Conservation (phyloP, 30 jellyfish, hydroid and myxozoan genomes). For the Aurelia aurita complex sp. Pacific region DNA sequence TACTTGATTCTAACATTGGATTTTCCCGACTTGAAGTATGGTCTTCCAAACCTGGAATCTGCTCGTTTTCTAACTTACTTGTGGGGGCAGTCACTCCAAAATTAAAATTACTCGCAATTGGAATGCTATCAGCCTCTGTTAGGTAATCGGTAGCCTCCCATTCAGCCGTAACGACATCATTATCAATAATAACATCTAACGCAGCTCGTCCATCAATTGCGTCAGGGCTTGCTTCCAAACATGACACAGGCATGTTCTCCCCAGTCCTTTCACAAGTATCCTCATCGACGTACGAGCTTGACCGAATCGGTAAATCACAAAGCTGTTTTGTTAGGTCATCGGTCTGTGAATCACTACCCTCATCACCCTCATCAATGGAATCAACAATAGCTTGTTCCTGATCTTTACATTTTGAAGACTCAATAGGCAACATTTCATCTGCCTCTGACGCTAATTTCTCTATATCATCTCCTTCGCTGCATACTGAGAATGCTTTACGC, state of each 20-base stretch:
- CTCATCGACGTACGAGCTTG: background rate
- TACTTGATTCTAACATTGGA: too few species aligned
- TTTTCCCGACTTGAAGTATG: too few species aligned
- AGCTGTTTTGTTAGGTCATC: background rate
- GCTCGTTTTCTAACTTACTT: too few species aligned
- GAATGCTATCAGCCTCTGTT: too few species aligned
- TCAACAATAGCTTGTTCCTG: background rate
- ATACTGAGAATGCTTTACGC: constrained; percentile 85
- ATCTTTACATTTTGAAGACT: background rate
- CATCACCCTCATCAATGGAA: background rate
- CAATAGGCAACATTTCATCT: constrained; percentile 43
- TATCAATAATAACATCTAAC: background rate
- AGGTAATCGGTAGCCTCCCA: too few species aligned
- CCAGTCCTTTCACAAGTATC: background rate
- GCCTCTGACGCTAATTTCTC: constrained; percentile 97
- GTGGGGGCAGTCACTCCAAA: too few species aligned
- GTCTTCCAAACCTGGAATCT: too few species aligned
- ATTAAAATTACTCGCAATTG: too few species aligned
- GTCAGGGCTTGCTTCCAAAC: background rate
- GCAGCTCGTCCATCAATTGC: background rate
- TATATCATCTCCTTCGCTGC: constrained; percentile 95
- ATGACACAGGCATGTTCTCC: background rate
- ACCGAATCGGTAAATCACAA: constrained; percentile 7
- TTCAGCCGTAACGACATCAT: too few species aligned
- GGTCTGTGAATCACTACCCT: background rate